Evolutionary conservation across 2,888 invertebrate genomes (phyloP).

Genomic region (Erebia palarica): DNA sequence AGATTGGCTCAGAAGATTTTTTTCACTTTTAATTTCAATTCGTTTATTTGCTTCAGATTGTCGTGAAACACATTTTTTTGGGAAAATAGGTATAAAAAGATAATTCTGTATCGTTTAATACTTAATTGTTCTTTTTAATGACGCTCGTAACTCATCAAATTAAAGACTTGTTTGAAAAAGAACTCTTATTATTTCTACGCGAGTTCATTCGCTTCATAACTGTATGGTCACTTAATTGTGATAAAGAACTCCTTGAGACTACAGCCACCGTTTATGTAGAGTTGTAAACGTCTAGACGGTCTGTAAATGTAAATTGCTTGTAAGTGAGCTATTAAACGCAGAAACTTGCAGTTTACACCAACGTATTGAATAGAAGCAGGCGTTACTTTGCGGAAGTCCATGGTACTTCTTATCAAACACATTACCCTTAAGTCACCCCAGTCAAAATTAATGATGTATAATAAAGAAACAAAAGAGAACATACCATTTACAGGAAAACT

Average conservation of each 20-base stretch:
- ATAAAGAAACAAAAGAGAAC: background rate
- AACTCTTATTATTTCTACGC: background rate
- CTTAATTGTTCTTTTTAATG: no score
- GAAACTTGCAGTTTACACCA: background rate
- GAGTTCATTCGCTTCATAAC: background rate
- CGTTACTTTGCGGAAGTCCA: no score
- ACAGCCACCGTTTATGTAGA: background rate
- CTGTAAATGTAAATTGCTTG: conserved; percentile 16
- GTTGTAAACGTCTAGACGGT: conserved; percentile 13
- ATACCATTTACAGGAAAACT: conserved; percentile 15
- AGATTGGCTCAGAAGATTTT: no score
- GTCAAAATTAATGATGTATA: background rate
- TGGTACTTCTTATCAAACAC: background rate
- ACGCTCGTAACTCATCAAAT: background rate
- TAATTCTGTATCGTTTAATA: no score
- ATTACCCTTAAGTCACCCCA: background rate
- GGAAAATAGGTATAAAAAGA: no score
- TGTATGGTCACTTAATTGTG: background rate
- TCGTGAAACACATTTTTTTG: no score
- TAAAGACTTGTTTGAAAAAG: background rate
- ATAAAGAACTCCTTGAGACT: conserved; percentile 3
- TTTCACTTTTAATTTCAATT: no score
- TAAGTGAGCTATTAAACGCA: conserved; percentile 5
- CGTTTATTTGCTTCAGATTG: no score
- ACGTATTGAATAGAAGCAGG: no score